Percentiles rank a stretch among this genome's conserved stretches.
Conservation (phyloP, 2,888 invertebrate genomes). For the Agonopterix subpropinquella region DNA sequence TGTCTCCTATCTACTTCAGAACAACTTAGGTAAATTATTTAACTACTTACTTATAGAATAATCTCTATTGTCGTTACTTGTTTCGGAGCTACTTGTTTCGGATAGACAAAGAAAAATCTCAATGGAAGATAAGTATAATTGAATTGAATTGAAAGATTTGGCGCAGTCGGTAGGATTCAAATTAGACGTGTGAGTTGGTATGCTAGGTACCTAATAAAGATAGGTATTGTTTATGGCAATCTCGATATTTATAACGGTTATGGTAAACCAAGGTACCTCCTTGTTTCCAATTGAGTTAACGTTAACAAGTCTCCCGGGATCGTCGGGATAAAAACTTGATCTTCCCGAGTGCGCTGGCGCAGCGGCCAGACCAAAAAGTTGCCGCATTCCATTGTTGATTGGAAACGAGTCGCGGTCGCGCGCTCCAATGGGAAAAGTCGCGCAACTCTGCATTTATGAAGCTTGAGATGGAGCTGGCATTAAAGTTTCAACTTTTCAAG, state of each 20-base stretch:
- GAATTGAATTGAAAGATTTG: too few relatives aligned
- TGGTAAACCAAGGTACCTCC: slow-evolving; percentile 30
- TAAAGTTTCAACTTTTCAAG: neutral
- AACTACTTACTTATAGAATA: too few relatives aligned
- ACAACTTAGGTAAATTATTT: too few relatives aligned
- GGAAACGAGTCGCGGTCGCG: slow-evolving; percentile 60
- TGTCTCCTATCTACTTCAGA: neutral
- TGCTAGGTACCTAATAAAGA: too few relatives aligned
- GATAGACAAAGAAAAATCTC: too few relatives aligned
- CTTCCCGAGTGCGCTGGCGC: slow-evolving; percentile 21
- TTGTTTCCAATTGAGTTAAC: slow-evolving; percentile 43
- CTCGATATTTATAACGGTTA: slow-evolving; percentile 26
- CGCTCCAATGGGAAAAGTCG: slow-evolving; percentile 60
- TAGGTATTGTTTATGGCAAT: neutral
- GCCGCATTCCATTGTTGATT: slow-evolving; percentile 69
- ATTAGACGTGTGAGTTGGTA: too few relatives aligned
- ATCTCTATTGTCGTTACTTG: too few relatives aligned
- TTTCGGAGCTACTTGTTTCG: too few relatives aligned
- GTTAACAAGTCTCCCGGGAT: slow-evolving; percentile 19
- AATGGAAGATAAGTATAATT: too few relatives aligned
- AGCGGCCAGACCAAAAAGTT: slow-evolving; percentile 56
- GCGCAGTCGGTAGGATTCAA: too few relatives aligned
- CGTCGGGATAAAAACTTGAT: slow-evolving; percentile 49
- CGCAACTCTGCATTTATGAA: slow-evolving; percentile 34
- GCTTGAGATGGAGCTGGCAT: slow-evolving; percentile 42